Evolutionary conservation across 1,140 invertebrate species (phyloP).

Genomic region (Rhyzopertha dominica): DNA sequence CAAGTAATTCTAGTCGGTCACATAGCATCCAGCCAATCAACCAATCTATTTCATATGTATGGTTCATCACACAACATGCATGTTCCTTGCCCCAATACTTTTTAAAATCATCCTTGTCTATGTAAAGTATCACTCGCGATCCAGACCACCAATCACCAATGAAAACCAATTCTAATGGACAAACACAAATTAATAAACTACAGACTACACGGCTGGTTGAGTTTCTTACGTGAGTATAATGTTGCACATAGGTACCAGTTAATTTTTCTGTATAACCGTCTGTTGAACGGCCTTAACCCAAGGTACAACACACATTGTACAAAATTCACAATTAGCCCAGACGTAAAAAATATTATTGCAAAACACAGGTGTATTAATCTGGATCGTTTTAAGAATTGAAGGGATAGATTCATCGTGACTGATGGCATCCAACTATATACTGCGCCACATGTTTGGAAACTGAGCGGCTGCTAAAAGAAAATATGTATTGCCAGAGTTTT

Average conservation of each 20-base stretch:
- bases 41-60: conserved; percentile 95
- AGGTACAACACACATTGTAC: conserved; percentile 73
- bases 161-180: conserved; percentile 77
- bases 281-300: conserved; percentile 68
- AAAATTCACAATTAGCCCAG: conserved; percentile 81
- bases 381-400: conserved; percentile 56
- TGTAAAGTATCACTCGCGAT: conserved; percentile 66
- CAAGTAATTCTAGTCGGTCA: conserved; percentile 70
- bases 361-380: conserved; percentile 71
- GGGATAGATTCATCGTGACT: too few species aligned
- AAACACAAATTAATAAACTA: conserved; percentile 17
- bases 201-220: conserved; percentile 17
- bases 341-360: conserved; percentile 84
- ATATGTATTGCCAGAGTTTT: too few species aligned
- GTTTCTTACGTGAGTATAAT: conserved; percentile 84
- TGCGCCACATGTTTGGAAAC: too few species aligned
- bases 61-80: conserved; percentile 88
- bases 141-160: conserved; percentile 91
- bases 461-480: too few species aligned
- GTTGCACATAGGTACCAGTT: conserved; percentile 89
- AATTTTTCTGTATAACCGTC: conserved; percentile 75
- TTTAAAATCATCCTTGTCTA: conserved; percentile 71
- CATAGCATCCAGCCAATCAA: conserved; percentile 82
- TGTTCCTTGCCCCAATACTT: conserved; percentile 84
- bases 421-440: too few species aligned